These are phyloP conservation scores for Cisticola juncidis DNA, from an alignment of 2,113 vertebrate genomes.

Conservation along the genomic window DNA sequence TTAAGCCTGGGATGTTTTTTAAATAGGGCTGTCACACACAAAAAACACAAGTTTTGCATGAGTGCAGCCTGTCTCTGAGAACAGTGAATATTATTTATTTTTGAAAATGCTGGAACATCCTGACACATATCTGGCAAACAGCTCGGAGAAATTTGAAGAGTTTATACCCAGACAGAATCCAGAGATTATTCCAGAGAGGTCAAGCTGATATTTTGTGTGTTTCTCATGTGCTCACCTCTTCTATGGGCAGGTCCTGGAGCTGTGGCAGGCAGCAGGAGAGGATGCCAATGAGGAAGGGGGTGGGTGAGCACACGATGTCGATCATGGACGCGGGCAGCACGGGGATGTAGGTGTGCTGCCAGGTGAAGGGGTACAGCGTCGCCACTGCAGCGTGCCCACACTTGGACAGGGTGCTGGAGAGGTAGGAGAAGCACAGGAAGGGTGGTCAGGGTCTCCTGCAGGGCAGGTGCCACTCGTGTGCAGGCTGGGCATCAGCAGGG, in stretches of 20 bases:
- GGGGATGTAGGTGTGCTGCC: conserved; percentile 97
- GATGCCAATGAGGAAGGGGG: conserved; percentile 94
- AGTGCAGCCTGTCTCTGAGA: background rate
- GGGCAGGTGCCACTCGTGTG: background rate
- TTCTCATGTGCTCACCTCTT: conserved; percentile 83
- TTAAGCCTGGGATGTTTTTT: background rate
- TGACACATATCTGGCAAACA: background rate
- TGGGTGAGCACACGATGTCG: conserved; percentile 96
- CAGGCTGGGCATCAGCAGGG: background rate
- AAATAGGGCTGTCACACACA: background rate
- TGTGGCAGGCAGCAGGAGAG: conserved; percentile 87
- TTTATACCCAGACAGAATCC: background rate
- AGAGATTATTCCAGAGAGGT: background rate
- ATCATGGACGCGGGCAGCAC: conserved; percentile 94
- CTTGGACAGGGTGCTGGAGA: conserved; percentile 87
- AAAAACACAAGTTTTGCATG: background rate
- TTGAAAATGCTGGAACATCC: background rate
- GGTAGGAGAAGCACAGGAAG: conserved; percentile 33
- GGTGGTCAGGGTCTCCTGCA: background rate
- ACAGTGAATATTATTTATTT: background rate
- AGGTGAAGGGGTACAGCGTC: conserved; percentile 94
- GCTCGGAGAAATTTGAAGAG: background rate
- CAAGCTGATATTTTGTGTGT: background rate
- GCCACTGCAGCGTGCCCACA: conserved; percentile 92
- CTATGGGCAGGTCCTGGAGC: conserved; percentile 91